Evolutionary conservation across 35 echinoderm and acorn worm species (phyloP).

Genomic region (Acanthaster planci): DNA sequence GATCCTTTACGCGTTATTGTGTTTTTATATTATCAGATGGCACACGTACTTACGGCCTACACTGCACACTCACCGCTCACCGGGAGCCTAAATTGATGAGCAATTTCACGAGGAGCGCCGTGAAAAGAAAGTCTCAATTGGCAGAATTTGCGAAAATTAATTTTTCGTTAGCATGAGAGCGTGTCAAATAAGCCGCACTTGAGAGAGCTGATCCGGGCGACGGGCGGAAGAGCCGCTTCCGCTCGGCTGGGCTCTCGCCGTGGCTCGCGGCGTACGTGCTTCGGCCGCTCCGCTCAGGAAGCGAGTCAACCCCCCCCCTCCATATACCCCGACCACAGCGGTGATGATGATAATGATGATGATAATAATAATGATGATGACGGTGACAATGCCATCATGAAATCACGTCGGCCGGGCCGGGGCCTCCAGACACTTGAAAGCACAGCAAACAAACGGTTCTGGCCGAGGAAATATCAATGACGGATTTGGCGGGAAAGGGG

Average conservation of each 20-base stretch:
- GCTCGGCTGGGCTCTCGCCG: not conserved
- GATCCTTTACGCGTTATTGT: not conserved
- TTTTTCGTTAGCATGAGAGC: constrained; percentile 15
- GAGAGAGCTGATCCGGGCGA: not conserved
- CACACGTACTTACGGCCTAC: not conserved
- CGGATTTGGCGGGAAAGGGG: not conserved
- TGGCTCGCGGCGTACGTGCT: constrained; percentile 17
- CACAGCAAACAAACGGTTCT: constrained; percentile 22
- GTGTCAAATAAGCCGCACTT: not conserved
- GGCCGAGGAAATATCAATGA: constrained; percentile 20
- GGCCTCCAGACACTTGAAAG: constrained; percentile 12
- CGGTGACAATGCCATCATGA: too few relatives aligned
- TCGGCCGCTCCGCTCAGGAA: not conserved
- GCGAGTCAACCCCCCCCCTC: too few relatives aligned
- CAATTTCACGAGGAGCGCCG: not conserved
- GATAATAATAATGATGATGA: too few relatives aligned
- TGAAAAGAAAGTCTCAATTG: not conserved
- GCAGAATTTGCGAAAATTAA: not conserved
- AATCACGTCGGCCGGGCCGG: too few relatives aligned
- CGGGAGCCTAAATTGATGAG: not conserved
- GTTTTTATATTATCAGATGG: not conserved
- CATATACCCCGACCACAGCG: too few relatives aligned
- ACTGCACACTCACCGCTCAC: not conserved
- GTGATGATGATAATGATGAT: too few relatives aligned
- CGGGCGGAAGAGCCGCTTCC: constrained; percentile 10